phyloP scores from a whole-genome alignment of 1,140 invertebrate genomes.

The Megalonaias nervosa region DNA sequence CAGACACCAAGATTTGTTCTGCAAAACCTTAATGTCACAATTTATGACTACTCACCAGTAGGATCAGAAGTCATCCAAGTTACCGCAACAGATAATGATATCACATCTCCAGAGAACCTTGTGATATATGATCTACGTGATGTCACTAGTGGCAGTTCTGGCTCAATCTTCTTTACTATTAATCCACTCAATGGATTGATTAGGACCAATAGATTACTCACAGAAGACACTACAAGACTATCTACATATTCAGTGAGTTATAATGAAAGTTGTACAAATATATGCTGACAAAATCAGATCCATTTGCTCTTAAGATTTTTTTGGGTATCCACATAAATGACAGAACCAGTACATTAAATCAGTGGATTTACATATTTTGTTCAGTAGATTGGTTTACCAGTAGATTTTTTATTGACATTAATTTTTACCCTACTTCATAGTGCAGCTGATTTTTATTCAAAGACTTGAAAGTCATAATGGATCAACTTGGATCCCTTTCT shows the following conservation, averaged over 20 bases:
- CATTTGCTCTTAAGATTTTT: no score
- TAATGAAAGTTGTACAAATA: no score
- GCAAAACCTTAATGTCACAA: conserved; percentile 28
- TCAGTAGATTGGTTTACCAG: no score
- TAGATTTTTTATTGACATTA: no score
- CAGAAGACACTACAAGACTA: conserved; percentile 22
- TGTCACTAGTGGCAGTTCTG: conserved; percentile 1
- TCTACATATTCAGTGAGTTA: conserved; percentile 28
- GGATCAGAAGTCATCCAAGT: conserved; percentile 47
- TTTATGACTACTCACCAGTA: conserved; percentile 46
- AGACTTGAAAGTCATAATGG: no score
- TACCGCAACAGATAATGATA: conserved; percentile 53
- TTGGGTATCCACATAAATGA: no score
- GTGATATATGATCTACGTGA: conserved; percentile 36
- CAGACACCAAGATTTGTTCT: conserved; percentile 33
- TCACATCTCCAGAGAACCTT: conserved; percentile 48
- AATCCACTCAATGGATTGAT: conserved; percentile 44
- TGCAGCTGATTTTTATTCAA: no score
- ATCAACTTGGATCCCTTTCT: no score
- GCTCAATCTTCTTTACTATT: conserved; percentile 46
- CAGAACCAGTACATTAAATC: no score
- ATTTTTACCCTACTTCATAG: no score
- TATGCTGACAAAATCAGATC: no score
- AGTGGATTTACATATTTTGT: no score
- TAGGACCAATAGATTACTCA: conserved; percentile 32